Percentiles rank a stretch among this genome's conserved stretches.
Conservation (phyloP, 1,140 invertebrate genomes). For the Drosophila quadrilineata region DNA sequence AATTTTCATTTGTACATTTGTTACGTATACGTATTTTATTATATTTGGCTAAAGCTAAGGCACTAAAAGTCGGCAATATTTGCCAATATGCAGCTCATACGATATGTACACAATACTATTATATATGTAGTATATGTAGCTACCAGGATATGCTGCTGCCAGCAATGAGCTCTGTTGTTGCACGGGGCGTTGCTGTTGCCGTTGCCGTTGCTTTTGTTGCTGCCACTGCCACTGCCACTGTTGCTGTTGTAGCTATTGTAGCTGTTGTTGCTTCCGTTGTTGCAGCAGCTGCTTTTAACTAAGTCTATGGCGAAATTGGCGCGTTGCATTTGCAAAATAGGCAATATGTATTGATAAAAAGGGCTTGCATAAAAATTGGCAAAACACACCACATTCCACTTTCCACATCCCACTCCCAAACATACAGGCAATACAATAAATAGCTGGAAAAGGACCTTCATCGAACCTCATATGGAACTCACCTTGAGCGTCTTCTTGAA, state of each 20-base stretch:
- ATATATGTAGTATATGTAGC: constrained; percentile 43
- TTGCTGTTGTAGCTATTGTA: constrained; percentile 16
- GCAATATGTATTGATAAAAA: constrained; percentile 60
- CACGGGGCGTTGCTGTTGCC: constrained; percentile 25
- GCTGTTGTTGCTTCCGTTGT: constrained; percentile 33
- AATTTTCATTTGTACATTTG: too few relatives aligned
- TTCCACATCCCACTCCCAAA: not conserved
- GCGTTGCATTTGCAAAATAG: constrained; percentile 44
- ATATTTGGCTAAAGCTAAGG: constrained; percentile 9
- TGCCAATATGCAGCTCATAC: constrained; percentile 32
- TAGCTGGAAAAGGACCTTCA: too few relatives aligned
- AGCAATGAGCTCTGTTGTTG: not conserved
- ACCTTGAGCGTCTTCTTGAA: constrained; percentile 96
- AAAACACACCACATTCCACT: constrained; percentile 47
- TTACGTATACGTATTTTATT: not conserved
- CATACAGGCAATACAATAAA: constrained; percentile 82
- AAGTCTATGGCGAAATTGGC: constrained; percentile 49
- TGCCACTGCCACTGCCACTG: constrained; percentile 47
- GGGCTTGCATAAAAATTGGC: constrained; percentile 19
- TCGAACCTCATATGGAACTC: constrained; percentile 76
- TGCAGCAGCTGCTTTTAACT: constrained; percentile 58
- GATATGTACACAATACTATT: too few relatives aligned
- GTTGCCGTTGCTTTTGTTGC: constrained; percentile 21
- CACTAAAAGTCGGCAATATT: constrained; percentile 34
- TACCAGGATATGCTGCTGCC: constrained; percentile 48